Base-by-base conservation (phyloP, 1,140 invertebrate species). In the Listronotus bonariensis region DNA sequence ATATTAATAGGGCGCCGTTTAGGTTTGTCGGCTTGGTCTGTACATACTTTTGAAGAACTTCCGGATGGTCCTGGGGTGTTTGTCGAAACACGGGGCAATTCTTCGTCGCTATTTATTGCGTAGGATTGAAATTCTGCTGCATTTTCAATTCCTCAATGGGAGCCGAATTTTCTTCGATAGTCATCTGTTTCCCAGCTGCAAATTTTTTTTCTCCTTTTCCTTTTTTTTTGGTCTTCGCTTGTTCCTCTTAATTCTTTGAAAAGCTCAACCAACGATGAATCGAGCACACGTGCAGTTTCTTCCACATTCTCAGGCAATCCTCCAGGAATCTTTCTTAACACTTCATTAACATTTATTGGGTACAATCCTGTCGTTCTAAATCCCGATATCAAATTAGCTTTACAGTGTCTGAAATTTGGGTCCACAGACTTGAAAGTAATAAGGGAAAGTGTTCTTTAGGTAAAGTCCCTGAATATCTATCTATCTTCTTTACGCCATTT, bases 121-220 rank as follows among this genome's bases (percentile, higher is more conserved):
- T n/a, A 14, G 32, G 26, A 14, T 41, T 54, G 26, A 54, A 31
- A 38, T 53, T 26, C 51, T 17, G 12, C 51, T 53, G 2, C 51
- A 53, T 53, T 53, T 32, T 32, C 2, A 18, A 53, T 53, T 53
- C 2, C 51, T 53, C 18, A 53, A 3, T 53, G 11, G 51, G 51
- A 15, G 9, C 20, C 20, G 46, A 9, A 6, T 49, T 18, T 5
- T 54, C n/a, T 54, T 36, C 8, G 36, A 54, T 18, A 54, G 52
- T 54, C 2, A 54, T 54, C 52, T 58, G 55, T 26, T 58, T 58
- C 48, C 55, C 55, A 48, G 55, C 55, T 58, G 5, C 55, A 58
- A 58, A 45, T 17, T 46, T 58, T 20, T 57, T 58, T 45, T 26
- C 55, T 40, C 17, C 55, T 58, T 46, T 58, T 58, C 6, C 55